phyloP scores from a whole-genome alignment of 2,888 invertebrate genomes.

The Cheilosia impressa region DNA sequence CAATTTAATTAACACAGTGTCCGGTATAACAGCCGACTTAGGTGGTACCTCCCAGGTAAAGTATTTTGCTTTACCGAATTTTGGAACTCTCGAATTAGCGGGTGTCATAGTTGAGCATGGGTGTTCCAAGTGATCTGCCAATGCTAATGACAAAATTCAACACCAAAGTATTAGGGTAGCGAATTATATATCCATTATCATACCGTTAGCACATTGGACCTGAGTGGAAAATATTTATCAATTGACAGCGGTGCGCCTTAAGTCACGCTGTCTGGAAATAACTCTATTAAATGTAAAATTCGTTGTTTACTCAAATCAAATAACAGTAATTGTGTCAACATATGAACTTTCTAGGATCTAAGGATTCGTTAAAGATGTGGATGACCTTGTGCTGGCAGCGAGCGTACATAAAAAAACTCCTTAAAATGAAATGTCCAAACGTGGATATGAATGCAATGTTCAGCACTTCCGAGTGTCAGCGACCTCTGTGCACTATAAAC shows the following conservation, averaged over 20 bases:
- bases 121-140: not conserved
- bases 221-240: not conserved
- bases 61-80: not conserved
- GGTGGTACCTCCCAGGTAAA: not conserved
- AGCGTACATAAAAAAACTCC: not conserved
- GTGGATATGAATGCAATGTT: not conserved
- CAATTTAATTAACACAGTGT: not conserved
- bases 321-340: not conserved
- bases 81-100: not conserved
- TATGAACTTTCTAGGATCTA: not conserved
- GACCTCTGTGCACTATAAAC: conserved; percentile 6
- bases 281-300: not conserved
- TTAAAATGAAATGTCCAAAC: not conserved
- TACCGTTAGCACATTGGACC: not conserved
- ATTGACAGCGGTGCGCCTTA: not conserved
- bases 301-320: not conserved
- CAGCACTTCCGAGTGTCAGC: conserved; percentile 9
- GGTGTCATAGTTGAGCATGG: not conserved
- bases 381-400: not conserved
- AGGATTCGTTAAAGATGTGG: not conserved
- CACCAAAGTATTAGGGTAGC: too few relatives aligned
- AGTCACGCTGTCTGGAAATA: not conserved
- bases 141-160: not conserved
- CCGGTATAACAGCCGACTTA: not conserved
- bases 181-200: not conserved